phyloP scores from a whole-genome alignment of 2,113 vertebrate species.

The Kryptolebias marmoratus region DNA sequence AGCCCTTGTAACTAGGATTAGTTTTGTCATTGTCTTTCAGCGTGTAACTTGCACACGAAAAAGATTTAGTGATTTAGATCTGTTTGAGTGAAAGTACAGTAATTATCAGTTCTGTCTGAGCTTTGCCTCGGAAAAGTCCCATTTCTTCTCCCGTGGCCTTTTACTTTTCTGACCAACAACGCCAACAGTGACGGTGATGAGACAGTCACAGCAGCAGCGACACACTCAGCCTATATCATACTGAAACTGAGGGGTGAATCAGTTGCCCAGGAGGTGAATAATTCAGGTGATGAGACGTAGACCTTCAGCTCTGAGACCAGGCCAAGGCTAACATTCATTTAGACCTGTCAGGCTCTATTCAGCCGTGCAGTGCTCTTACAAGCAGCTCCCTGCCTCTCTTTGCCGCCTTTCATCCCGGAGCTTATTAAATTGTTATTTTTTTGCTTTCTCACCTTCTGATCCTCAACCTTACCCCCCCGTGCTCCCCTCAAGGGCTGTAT shows the following conservation, averaged over 20 bases:
- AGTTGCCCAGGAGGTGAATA: conserved; percentile 63
- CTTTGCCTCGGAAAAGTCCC: conserved; percentile 30
- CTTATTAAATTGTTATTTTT: conserved; percentile 60
- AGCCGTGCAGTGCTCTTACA: conserved; percentile 47
- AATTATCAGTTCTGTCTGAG: conserved; percentile 4
- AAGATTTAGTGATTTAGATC: not conserved
- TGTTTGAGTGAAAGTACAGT: not conserved
- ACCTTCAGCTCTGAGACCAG: conserved; percentile 63
- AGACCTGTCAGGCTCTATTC: conserved; percentile 62
- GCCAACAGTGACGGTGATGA: conserved; percentile 21
- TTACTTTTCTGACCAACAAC: conserved; percentile 32
- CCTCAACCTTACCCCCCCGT: conserved; percentile 5
- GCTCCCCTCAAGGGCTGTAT: conserved; percentile 16
- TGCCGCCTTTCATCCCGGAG: conserved; percentile 27
- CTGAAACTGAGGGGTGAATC: conserved; percentile 39
- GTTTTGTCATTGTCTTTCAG: not conserved
- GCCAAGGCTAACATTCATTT: conserved; percentile 73
- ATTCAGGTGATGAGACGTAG: conserved; percentile 74
- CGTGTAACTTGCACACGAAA: not conserved
- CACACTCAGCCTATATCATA: conserved; percentile 29
- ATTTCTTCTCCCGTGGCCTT: conserved; percentile 14
- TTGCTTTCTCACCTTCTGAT: conserved; percentile 53
- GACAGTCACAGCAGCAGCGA: conserved; percentile 7
- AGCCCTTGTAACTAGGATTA: not conserved
- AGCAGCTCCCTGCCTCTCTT: conserved; percentile 33